A percentile compares a stretch with the other conserved stretches of the same genome.
Evolutionary conservation across 2,888 invertebrate species (phyloP).

Genomic region (Ferrisia virgata): DNA sequence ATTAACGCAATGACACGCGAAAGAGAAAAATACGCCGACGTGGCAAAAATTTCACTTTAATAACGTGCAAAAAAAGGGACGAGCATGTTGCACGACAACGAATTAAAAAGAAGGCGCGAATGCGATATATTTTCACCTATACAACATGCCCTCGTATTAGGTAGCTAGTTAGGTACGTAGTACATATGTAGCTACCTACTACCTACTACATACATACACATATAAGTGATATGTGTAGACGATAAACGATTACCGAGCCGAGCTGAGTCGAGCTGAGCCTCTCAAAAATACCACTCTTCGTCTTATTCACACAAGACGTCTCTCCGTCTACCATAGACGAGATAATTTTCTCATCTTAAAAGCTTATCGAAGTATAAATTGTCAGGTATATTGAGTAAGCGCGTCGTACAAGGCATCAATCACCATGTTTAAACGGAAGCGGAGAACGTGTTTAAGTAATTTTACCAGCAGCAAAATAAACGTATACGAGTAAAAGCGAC

Average conservation of each 20-base stretch:
- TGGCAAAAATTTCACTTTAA: neutral
- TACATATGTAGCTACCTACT: no score
- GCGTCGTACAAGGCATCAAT: neutral
- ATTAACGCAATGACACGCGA: neutral
- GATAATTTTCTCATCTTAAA: slow-evolving; percentile 9
- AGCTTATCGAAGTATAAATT: slow-evolving; percentile 17
- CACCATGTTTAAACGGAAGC: neutral
- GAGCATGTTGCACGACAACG: neutral
- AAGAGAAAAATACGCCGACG: neutral
- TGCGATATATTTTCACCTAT: neutral
- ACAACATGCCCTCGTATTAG: no score
- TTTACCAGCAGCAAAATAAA: neutral
- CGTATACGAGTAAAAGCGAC: neutral
- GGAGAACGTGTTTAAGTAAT: slow-evolving; percentile 2
- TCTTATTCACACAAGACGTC: neutral
- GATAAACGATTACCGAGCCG: neutral
- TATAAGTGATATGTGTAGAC: neutral
- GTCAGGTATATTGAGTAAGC: neutral
- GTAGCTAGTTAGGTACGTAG: no score
- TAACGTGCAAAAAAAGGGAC: neutral
- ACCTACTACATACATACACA: no score
- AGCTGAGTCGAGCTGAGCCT: no score
- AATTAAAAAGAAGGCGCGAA: neutral
- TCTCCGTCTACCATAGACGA: neutral
- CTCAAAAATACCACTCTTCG: neutral